Percentiles rank a stretch among this genome's conserved stretches.
phyloP scores from a whole-genome alignment of 2,888 invertebrate species.

The Orchesellides sinensis region DNA sequence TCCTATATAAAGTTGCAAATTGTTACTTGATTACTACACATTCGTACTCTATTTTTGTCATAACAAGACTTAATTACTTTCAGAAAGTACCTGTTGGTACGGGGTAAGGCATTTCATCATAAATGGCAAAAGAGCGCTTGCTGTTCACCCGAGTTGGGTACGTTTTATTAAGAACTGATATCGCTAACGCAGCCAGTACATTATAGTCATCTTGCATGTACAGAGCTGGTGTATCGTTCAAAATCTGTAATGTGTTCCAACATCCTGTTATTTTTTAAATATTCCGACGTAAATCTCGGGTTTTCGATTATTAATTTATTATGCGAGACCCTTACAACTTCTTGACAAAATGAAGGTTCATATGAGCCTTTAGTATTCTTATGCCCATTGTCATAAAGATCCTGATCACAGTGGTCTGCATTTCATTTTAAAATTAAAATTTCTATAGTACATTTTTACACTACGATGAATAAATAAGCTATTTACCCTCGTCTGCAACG shows the following conservation, averaged over 20 bases:
- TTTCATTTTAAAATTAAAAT: too few species aligned
- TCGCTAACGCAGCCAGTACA: conserved; percentile 30
- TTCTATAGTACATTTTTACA: too few species aligned
- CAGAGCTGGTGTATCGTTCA: conserved; percentile 20
- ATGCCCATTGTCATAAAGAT: conserved; percentile 6
- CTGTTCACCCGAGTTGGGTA: conserved; percentile 19
- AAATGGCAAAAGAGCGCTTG: conserved; percentile 8
- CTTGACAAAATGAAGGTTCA: conserved; percentile 27
- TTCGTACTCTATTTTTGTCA: background rate
- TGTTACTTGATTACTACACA: background rate
- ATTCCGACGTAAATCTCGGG: background rate
- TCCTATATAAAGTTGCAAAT: background rate
- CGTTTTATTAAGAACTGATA: conserved; percentile 42
- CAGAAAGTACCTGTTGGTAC: conserved; percentile 31
- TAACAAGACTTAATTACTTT: background rate
- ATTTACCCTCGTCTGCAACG: too few species aligned
- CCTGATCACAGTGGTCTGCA: conserved; percentile 17
- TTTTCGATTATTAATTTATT: background rate
- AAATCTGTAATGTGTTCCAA: conserved; percentile 23
- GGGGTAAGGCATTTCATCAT: conserved; percentile 52
- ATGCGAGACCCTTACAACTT: conserved; percentile 24
- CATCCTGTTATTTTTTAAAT: too few species aligned
- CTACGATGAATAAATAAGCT: too few species aligned
- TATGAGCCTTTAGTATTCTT: background rate
- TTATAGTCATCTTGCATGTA: conserved; percentile 49